These are phyloP conservation scores for Oreochromis mossambicus DNA, from an alignment of 2,797 vertebrate species.

Conservation along the genomic window DNA sequence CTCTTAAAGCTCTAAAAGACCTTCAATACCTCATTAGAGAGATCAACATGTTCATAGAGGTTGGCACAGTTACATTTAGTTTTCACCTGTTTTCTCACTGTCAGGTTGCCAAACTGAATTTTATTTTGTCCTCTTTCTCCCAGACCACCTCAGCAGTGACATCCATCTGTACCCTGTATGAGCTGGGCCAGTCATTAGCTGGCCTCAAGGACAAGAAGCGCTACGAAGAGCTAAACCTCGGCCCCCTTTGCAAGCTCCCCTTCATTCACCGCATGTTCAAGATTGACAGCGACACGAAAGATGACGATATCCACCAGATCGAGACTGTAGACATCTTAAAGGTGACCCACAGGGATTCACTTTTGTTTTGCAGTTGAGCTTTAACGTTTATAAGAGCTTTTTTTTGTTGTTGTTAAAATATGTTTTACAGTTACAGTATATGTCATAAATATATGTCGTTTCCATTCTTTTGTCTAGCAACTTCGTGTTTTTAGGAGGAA, in stretches of 20 bases:
- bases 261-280: slow-evolving; percentile 75
- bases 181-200: slow-evolving; percentile 74
- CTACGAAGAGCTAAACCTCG: slow-evolving; percentile 78
- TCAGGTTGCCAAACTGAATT: background rate
- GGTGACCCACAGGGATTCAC: slow-evolving; percentile 38
- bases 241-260: slow-evolving; percentile 79
- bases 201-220: slow-evolving; percentile 77
- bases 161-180: slow-evolving; percentile 76
- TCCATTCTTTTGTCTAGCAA: slow-evolving; percentile 57
- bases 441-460: background rate
- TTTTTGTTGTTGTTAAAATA: background rate
- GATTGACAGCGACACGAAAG: slow-evolving; percentile 73
- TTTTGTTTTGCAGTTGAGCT: background rate
- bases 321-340: slow-evolving; percentile 76
- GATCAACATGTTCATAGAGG: slow-evolving; percentile 77
- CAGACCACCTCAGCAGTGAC: slow-evolving; percentile 65
- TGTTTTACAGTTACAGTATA: background rate
- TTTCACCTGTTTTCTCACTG: background rate
- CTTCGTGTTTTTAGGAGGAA: slow-evolving; percentile 65
- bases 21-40: slow-evolving; percentile 70
- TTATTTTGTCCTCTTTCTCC: background rate
- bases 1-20: slow-evolving; percentile 63
- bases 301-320: slow-evolving; percentile 78
- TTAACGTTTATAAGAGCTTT: background rate
- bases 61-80: slow-evolving; percentile 5